Percentiles rank a stretch among this genome's conserved stretches.
These are phyloP conservation scores for Glossosoma conforme DNA, from an alignment of 1,140 invertebrate species.

Conservation along the genomic window DNA sequence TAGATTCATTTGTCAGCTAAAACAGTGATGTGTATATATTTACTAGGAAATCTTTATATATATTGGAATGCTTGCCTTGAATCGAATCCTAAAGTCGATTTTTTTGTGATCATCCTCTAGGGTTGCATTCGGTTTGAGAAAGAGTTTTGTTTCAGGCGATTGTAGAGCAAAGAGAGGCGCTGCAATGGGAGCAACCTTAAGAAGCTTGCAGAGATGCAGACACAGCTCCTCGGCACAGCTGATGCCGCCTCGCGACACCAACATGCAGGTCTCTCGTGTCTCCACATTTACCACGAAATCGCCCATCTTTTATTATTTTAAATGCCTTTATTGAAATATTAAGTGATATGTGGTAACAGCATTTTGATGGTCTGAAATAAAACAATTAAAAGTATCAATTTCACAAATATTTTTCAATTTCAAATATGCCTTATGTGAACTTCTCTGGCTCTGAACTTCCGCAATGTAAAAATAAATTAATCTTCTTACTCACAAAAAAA, in stretches of 20 bases:
- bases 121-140: slow-evolving; percentile 57
- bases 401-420: too few species aligned
- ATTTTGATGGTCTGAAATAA: too few species aligned
- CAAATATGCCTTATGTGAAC: too few species aligned
- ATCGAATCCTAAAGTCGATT: slow-evolving; percentile 73
- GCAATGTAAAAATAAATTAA: too few species aligned
- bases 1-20: background rate
- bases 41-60: background rate
- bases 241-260: background rate
- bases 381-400: too few species aligned
- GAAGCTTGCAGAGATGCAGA: slow-evolving; percentile 60
- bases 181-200: slow-evolving; percentile 69
- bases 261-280: background rate
- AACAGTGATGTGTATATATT: background rate
- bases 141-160: slow-evolving; percentile 55
- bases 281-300: too few species aligned
- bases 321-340: too few species aligned
- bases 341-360: too few species aligned
- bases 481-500: too few species aligned
- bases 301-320: too few species aligned
- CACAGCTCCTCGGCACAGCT: slow-evolving; percentile 64
- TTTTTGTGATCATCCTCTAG: slow-evolving; percentile 49
- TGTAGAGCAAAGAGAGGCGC: slow-evolving; percentile 71
- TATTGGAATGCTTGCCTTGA: slow-evolving; percentile 52
- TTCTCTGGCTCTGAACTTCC: too few species aligned